Percentiles rank a stretch among this genome's conserved stretches.
phyloP scores from a whole-genome alignment of 2,113 vertebrate species.

The Percopsis transmontana region DNA sequence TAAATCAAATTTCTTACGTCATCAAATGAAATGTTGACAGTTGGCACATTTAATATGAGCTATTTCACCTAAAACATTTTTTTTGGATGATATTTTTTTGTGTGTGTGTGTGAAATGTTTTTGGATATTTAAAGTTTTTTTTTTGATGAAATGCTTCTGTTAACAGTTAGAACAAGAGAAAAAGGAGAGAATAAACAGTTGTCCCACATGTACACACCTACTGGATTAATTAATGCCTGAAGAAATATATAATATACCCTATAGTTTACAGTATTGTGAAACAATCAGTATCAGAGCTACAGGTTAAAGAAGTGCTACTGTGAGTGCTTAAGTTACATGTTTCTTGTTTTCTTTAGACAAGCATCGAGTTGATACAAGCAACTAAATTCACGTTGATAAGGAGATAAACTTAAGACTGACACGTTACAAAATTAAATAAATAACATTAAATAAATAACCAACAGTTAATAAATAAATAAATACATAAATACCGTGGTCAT shows the following conservation, averaged over 20 bases:
- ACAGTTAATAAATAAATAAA: constrained; percentile 86
- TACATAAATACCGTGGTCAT: constrained; percentile 81
- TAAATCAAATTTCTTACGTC: constrained; percentile 34
- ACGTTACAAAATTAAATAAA: constrained; percentile 71
- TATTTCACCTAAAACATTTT: not conserved
- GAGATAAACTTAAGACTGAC: constrained; percentile 56
- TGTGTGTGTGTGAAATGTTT: not conserved
- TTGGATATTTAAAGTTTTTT: not conserved
- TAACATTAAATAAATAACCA: constrained; percentile 81
- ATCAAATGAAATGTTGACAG: constrained; percentile 27
- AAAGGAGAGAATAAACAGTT: constrained; percentile 18
- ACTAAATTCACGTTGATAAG: constrained; percentile 65
- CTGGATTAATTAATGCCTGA: constrained; percentile 52
- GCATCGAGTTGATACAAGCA: constrained; percentile 47
- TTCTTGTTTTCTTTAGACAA: constrained; percentile 20
- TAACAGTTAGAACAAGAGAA: constrained; percentile 1
- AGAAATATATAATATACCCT: constrained; percentile 24
- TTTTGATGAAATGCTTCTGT: constrained; percentile 1
- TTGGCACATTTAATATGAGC: constrained; percentile 24
- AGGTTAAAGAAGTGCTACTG: constrained; percentile 65
- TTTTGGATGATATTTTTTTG: not conserved
- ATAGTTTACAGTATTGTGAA: constrained; percentile 31
- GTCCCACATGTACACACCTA: constrained; percentile 73
- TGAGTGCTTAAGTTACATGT: constrained; percentile 24
- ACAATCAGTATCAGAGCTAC: constrained; percentile 51